Base-by-base conservation (phyloP, 2,888 invertebrate genomes). In the Nudaria mundana region DNA sequence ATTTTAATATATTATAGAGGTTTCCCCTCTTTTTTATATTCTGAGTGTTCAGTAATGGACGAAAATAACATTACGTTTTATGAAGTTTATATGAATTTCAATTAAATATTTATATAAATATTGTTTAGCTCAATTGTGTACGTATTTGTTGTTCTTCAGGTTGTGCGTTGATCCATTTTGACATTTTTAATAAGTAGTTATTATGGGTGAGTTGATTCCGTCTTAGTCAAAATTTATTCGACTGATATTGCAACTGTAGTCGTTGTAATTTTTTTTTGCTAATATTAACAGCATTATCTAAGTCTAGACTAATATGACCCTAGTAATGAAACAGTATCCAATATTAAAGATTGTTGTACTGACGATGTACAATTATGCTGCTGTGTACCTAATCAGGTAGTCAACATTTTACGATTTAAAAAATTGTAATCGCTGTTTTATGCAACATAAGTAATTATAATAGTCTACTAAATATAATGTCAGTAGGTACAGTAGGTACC, bases 41-140 rank as follows among this genome's bases (percentile, higher is more conserved):
- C n/a, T n/a, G n/a, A n/a, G n/a, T n/a, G 48, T 55, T 48, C 50
- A 61, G 45, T 51, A 55, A 57, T 52, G 55, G 55, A 56, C 60
- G 56, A 54, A 53, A 52, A 48, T 49, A 57, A 50, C 37, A 30
- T 33, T 49, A 40, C 42, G 52, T 52, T 61, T 33, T 34, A 26
- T 36, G 39, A 40, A 44, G 20, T 48, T 48, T 45, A 41, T 56
- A 55, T 59, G 52, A 52, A 58, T 51, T 62, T 65, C 47, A 59
- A 59, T 57, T 60, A 55, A 62, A 43, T 28, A 28, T 11, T 30
- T 44, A 42, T 49, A 52, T 45, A 56, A 52, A 63, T 56, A 70
- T 60, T 51, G 43, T 76, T 76, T 78, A 81, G 81, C 77, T 82
- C 81, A 82, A 81, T 81, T 79, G 57, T 59, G 69, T 69, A 77